Evolutionary conservation across 2,113 vertebrate genomes (phyloP), one percentile per base, ranked within the genome.

Genomic region (Peromyscus leucopus): DNA sequence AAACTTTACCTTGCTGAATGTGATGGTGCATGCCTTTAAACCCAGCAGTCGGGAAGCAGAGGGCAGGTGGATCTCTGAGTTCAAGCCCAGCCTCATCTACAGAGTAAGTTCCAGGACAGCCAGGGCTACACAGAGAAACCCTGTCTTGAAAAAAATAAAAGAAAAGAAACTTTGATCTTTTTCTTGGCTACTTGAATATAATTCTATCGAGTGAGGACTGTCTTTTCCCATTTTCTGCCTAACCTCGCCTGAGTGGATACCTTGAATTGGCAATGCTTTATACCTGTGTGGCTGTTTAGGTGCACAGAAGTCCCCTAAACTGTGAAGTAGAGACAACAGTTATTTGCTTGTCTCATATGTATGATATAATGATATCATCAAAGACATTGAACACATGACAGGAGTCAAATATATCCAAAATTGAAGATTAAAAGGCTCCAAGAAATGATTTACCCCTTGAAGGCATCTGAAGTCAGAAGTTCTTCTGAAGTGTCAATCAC

Each of bases 391-490:
- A 86, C 80, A 48, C 48, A 51, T 72, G 57, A 63, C 17, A 90
- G 57, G 79, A 22, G 1, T 28, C 22, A 7, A 76, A 55, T 36
- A 76, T 57, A 91, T 74, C 51, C 75, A 92, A 85, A 95, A 91
- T 10, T 7, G n/a, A 3, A 36, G 31, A 80, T 59, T 91, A 21
- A 90, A 63, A 82, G n/a, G 7, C 39, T 71, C 63, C 78, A 78
- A 74, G 80, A 85, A 94, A 55, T 7, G n/a, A 26, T 79, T 90
- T 57, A 78, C 24, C 21, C 69, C 51, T 83, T 46, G 79, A 59
- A 92, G 39, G 42, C 90, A 31, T 92, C 13, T 42, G 21, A 95
- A 74, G 36, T 76, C 42, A 87, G 83, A 94, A 91, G 86, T 78
- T 21, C n/a, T 78, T 2, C 1, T 65, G 28, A 76, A 82, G 63